These are phyloP conservation scores for Drosophila kurseongensis DNA, from an alignment of 1,140 invertebrate genomes.

Conservation along the genomic window DNA sequence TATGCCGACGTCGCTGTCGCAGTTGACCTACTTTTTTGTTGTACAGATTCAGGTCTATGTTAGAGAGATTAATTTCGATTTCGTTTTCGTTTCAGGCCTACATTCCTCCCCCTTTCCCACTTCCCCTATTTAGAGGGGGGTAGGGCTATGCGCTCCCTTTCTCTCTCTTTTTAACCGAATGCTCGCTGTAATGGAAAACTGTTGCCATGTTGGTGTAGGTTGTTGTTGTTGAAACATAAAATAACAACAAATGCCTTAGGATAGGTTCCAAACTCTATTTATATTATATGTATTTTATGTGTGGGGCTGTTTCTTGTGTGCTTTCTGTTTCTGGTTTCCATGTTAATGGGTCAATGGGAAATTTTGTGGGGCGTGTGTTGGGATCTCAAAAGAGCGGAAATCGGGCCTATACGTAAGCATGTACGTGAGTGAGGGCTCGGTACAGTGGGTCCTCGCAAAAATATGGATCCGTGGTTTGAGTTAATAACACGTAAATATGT, in stretches of 20 bases:
- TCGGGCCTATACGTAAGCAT: conserved; percentile 21
- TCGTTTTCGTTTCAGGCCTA: conserved; percentile 71
- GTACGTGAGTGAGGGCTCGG: conserved; percentile 2
- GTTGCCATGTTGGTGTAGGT: conserved; percentile 76
- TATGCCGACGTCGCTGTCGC: conserved; percentile 50
- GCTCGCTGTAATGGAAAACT: conserved; percentile 70
- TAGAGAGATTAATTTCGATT: conserved; percentile 85
- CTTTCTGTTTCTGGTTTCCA: conserved; percentile 55
- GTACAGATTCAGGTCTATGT: conserved; percentile 84
- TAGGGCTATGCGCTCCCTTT: conserved; percentile 1
- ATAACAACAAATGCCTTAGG: conserved; percentile 69
- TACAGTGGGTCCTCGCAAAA: conserved; percentile 9
- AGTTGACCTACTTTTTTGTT: conserved; percentile 83
- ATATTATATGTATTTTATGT: conserved; percentile 27
- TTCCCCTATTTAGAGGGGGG: conserved; percentile 6
- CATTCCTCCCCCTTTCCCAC: conserved; percentile 14
- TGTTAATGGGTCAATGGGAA: conserved; percentile 80
- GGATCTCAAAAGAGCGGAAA: conserved; percentile 29
- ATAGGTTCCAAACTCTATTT: conserved; percentile 74
- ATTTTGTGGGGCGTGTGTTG: conserved; percentile 65
- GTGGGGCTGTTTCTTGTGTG: conserved; percentile 14
- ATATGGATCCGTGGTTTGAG: too few relatives aligned
- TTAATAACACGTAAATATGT: too few relatives aligned
- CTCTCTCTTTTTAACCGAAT: conserved; percentile 22
- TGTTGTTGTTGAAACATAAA: conserved; percentile 31